Base-by-base conservation (phyloP, 2,888 invertebrate genomes). In the Acanthopleura granulata region DNA sequence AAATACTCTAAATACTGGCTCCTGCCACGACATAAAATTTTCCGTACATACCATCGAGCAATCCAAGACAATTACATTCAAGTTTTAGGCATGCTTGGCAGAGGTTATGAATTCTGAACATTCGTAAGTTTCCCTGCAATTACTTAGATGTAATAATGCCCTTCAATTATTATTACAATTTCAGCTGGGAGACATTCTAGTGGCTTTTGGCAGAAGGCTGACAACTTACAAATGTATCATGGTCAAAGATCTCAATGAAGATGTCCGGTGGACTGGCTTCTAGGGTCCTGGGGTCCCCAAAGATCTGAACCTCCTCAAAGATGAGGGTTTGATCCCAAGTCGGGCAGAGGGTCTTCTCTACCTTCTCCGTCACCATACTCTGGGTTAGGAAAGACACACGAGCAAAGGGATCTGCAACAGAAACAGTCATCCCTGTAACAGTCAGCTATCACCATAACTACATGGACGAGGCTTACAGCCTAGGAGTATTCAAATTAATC, bases 261-360 rank as follows among this genome's bases (percentile, higher is more conserved):
- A 91, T 87, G 74, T 88, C 85, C 25, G 91, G 91, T 6, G 90
- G 91, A 62, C 88, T 85, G 15, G 84, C 81, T 72, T 85, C 84
- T 15, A 91, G 82, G 49, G 74, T 77, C 49, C 84, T 78, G 1
- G 90, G 89, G 73, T 89, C 83, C 3, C 91, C 91, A 77, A 87
- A 85, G 30, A 92, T 88, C 75, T 87, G 87, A 11, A 92, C 82
- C 75, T 89, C 87, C 73, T 90, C 90, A 83, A 91, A 91, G 72
- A 92, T 90, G 71, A 92, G 86, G 0, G 91, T 91, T 81, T 92
- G 91, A 81, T 92, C 91, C 91, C 92, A 92, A 12, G 90, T 91
- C 11, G 92, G 92, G 78, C 91, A 91, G 50, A 92, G 83, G 3
- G 90, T 90, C 79, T 91, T 89, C 61, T 86, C 79, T 75, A 89